Evolutionary conservation across 2,113 vertebrate genomes (phyloP).

Genomic region (Saccopteryx bilineata): DNA sequence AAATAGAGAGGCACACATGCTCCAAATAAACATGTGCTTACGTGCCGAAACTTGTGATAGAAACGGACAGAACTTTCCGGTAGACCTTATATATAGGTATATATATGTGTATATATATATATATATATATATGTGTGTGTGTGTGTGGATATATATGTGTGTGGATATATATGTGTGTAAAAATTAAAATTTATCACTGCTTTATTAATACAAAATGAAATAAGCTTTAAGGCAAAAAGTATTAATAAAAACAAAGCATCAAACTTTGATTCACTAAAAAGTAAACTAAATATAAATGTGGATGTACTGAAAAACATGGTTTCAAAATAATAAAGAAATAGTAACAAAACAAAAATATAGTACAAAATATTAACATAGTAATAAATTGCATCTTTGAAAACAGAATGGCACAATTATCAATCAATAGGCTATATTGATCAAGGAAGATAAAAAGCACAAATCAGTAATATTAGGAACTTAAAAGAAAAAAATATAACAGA

Average conservation of each 20-base stretch:
- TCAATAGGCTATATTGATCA: neutral
- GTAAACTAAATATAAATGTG: neutral
- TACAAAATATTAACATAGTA: neutral
- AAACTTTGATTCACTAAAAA: neutral
- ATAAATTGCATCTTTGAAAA: neutral
- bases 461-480: neutral
- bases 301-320: neutral
- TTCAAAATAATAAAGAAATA: neutral
- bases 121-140: no score
- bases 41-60: no score
- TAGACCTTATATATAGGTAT: no score
- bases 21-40: no score
- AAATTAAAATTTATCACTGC: neutral
- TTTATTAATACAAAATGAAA: conserved; percentile 33
- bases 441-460: neutral
- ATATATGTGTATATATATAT: no score
- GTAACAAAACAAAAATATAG: neutral
- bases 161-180: neutral
- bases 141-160: no score
- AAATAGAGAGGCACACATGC: no score
- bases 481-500: neutral
- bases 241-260: neutral
- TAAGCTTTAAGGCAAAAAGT: neutral
- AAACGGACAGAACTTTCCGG: no score
- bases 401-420: neutral